phyloP scores from a whole-genome alignment of 2,888 invertebrate species.

The Sinodicranocentrus sp. region DNA sequence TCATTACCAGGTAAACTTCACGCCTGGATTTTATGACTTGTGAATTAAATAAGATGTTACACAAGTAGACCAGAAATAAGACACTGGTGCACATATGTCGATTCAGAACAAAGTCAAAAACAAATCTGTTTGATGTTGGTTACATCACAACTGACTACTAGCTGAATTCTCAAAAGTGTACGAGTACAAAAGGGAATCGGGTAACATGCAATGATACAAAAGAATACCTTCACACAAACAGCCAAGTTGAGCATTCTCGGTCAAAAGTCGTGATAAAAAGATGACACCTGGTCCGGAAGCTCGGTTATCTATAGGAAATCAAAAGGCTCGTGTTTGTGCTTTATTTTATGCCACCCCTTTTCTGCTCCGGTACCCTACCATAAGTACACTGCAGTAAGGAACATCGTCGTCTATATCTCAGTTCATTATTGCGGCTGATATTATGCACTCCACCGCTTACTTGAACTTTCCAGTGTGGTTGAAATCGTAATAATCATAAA shows the following conservation, averaged over 20 bases:
- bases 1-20: too few relatives aligned
- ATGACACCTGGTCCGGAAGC: conserved; percentile 77
- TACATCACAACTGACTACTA: conserved; percentile 30
- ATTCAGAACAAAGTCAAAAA: conserved; percentile 32
- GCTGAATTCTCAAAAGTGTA: conserved; percentile 2
- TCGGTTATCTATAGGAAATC: conserved; percentile 75
- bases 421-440: conserved; percentile 24
- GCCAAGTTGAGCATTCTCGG: conserved; percentile 60
- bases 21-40: too few relatives aligned
- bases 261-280: conserved; percentile 77
- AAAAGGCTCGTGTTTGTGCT: conserved; percentile 74
- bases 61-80: too few relatives aligned
- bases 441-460: not conserved
- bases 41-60: too few relatives aligned
- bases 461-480: conserved; percentile 16
- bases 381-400: not conserved
- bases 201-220: not conserved
- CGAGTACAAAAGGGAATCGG: conserved; percentile 6
- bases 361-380: conserved; percentile 7
- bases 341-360: conserved; percentile 57
- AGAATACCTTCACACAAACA: not conserved
- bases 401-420: conserved; percentile 38
- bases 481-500: conserved; percentile 48
- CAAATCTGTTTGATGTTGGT: conserved; percentile 44
- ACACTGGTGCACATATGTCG: too few relatives aligned